Conservation (phyloP, 2,888 invertebrate genomes). For the Agonum fuliginosum region DNA sequence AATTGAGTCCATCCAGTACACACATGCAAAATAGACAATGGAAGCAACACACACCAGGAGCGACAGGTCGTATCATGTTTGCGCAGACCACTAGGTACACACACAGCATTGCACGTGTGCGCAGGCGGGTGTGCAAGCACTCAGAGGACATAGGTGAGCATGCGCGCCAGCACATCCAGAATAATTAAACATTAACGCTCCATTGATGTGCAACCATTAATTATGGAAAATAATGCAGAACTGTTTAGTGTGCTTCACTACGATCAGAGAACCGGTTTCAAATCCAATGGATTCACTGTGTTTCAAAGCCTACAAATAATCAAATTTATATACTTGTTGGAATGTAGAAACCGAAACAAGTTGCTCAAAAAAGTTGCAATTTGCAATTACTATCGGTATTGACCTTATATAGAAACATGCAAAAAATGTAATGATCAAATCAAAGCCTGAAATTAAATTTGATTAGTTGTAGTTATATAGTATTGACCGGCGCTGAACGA, state of each 20-base stretch:
- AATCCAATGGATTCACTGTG: not conserved
- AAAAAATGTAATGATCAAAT: no score
- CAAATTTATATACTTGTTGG: not conserved
- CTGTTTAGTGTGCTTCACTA: constrained; percentile 44
- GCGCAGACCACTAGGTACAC: constrained; percentile 14
- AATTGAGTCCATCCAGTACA: constrained; percentile 4
- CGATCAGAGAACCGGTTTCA: not conserved
- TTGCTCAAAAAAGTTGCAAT: not conserved
- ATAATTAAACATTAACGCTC: constrained; percentile 69
- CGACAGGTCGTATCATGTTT: constrained; percentile 35
- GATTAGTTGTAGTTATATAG: no score
- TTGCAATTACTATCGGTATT: not conserved
- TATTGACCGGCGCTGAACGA: no score
- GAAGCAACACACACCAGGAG: no score
- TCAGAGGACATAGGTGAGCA: constrained; percentile 63
- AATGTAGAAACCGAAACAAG: not conserved
- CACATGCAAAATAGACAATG: not conserved
- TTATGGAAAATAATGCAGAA: constrained; percentile 61
- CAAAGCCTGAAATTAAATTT: no score
- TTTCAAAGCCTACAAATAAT: not conserved
- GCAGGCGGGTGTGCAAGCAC: not conserved
- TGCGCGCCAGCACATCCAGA: constrained; percentile 60
- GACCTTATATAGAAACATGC: no score
- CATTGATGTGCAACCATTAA: constrained; percentile 68
- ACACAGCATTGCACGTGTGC: not conserved